Evolutionary conservation across 1,140 invertebrate genomes (phyloP).

Genomic region (Ganaspis sp.): DNA sequence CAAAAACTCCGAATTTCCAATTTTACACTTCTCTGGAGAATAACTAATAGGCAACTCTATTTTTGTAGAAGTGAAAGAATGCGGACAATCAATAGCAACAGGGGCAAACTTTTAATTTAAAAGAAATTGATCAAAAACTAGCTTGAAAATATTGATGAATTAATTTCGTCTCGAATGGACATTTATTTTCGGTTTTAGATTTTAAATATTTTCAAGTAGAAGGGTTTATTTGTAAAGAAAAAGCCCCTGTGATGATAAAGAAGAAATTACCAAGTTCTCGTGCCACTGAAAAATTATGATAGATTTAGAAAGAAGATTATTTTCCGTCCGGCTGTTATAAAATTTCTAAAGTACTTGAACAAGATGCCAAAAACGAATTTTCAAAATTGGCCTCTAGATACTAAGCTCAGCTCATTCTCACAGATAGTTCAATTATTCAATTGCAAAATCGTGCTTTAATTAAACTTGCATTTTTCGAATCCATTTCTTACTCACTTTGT

Average conservation of each 20-base stretch:
- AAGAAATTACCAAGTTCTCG: not conserved
- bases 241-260: not conserved
- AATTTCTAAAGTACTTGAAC: not conserved
- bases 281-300: conserved; percentile 1
- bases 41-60: not conserved
- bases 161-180: not conserved
- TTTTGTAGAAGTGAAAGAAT: conserved; percentile 8
- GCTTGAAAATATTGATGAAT: conserved; percentile 10
- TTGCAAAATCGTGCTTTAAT: not conserved
- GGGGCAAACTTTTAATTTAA: not conserved
- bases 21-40: too few species aligned
- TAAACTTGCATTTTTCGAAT: not conserved
- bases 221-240: not conserved
- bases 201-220: not conserved
- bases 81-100: not conserved
- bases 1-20: too few species aligned
- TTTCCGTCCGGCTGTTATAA: conserved; percentile 11
- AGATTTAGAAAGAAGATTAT: conserved; percentile 17
- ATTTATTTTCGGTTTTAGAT: not conserved
- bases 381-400: not conserved
- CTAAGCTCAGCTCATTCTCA: not conserved
- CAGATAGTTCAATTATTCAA: conserved; percentile 7
- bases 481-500: too few species aligned
- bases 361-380: conserved; percentile 19
- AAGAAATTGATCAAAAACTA: not conserved